These are phyloP conservation scores for Papio anubis DNA, from an alignment of 2,113 vertebrate genomes.

Conservation along the genomic window DNA sequence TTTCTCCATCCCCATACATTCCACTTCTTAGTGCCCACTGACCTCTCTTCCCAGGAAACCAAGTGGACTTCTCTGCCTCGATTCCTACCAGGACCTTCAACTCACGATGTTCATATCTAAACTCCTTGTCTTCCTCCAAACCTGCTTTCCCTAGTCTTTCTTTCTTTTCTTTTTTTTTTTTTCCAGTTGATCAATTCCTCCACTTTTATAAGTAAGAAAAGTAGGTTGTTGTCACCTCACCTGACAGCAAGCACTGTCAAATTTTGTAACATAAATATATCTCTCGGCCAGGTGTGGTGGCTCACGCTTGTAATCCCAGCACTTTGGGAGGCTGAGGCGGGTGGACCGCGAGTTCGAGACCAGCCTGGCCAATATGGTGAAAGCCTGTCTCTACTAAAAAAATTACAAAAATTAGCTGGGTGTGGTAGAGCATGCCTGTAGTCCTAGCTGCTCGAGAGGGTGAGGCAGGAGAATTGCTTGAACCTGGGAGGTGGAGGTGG, in stretches of 20 bases:
- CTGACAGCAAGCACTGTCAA: not conserved
- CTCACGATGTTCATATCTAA: not conserved
- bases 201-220: not conserved
- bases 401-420: too few species aligned
- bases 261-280: not conserved
- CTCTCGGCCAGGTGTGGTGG: accelerated
- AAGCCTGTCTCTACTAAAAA: too few species aligned
- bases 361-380: too few species aligned
- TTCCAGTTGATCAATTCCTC: not conserved
- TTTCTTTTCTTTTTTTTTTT: not conserved
- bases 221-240: not conserved
- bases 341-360: too few species aligned
- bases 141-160: not conserved
- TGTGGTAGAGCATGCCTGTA: too few species aligned
- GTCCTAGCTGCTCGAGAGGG: too few species aligned
- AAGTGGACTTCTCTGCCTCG: not conserved
- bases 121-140: not conserved
- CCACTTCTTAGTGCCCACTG: not conserved
- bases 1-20: accelerated
- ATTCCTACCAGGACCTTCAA: not conserved
- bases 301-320: too few species aligned
- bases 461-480: too few species aligned
- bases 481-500: too few species aligned
- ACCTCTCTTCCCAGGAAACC: not conserved
- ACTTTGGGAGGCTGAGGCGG: too few species aligned